A percentile compares a stretch with the other conserved stretches of the same genome.
Evolutionary conservation across 2,888 invertebrate genomes (phyloP).

Genomic region (Alentia gelatinosa): DNA sequence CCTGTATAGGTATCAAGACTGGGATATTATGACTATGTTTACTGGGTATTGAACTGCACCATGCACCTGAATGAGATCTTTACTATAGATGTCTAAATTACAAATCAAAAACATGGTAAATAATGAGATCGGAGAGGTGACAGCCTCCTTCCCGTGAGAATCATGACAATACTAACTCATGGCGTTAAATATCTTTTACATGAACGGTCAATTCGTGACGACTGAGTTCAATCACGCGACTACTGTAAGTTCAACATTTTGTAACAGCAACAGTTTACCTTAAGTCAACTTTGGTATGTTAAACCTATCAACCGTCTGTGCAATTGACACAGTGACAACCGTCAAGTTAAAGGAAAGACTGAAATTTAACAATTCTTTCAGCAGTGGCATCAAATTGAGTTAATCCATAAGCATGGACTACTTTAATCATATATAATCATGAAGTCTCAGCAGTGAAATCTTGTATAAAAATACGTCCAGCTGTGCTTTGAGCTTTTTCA

Average conservation of each 20-base stretch:
- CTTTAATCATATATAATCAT: neutral
- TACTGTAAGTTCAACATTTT: neutral
- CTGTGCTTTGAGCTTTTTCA: neutral
- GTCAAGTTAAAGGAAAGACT: neutral
- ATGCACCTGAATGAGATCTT: neutral
- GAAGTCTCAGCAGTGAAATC: neutral
- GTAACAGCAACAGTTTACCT: neutral
- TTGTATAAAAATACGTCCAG: neutral
- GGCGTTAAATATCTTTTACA: no score
- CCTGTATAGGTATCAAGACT: neutral
- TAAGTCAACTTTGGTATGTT: conserved; percentile 5
- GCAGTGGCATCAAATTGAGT: neutral
- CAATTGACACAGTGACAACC: neutral
- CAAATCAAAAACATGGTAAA: neutral
- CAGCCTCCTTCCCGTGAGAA: no score
- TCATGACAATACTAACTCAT: no score
- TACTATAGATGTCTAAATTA: neutral
- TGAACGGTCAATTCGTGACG: no score
- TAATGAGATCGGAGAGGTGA: neutral
- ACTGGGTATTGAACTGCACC: neutral
- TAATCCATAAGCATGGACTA: neutral
- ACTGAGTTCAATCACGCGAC: no score
- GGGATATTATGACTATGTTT: neutral
- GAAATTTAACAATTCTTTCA: neutral
- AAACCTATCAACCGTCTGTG: neutral